Evolutionary conservation across 2,888 invertebrate species (phyloP), one percentile per base, ranked within the genome.

Genomic region (Drosophila limbata): DNA sequence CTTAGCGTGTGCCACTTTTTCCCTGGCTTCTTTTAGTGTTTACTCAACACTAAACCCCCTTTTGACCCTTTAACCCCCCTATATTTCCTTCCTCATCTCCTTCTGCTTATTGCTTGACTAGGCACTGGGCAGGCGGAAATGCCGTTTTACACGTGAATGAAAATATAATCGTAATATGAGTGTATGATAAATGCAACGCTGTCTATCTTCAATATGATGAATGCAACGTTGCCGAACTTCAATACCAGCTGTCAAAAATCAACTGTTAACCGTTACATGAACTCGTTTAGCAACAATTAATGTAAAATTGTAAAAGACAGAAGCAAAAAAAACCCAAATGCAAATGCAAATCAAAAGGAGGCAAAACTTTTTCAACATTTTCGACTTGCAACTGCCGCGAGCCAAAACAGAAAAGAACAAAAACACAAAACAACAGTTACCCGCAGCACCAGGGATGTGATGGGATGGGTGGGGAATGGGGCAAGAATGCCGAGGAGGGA

Each of bases 101-200:
- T n/a, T 9, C 28, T 44, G 13, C 40, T 45, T 45, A 17, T 31
- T 42, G 48, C 57, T 65, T 79, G 64, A 69, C 60, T 69, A 69
- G 69, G 57, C 73, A 55, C 42, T 73, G 66, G 62, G 39, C 74
- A 81, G 80, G 83, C 90, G 90, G 91, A 90, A 90, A 89, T 90
- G 81, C 79, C 85, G 83, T 84, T 89, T 79, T 84, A 89, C 90
- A 89, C 89, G 81, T 90, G 90, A 90, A 90, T 90, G 86, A 82
- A 42, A 63, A 72, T 31, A 57, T 55, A 57, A 62, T 61, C 51
- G 51, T 67, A 61, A 66, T 55, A 71, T 51, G 31, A 17, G 44
- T 45, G 10, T 37, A 37, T 37, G n/a, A 37, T 37, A 37, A 37
- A 37, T 37, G 8, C 37, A 6, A n/a, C n/a, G 37, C 8, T 37